These are phyloP conservation scores for Cryptus viduatorius DNA, from an alignment of 2,888 invertebrate genomes.

Conservation along the genomic window DNA sequence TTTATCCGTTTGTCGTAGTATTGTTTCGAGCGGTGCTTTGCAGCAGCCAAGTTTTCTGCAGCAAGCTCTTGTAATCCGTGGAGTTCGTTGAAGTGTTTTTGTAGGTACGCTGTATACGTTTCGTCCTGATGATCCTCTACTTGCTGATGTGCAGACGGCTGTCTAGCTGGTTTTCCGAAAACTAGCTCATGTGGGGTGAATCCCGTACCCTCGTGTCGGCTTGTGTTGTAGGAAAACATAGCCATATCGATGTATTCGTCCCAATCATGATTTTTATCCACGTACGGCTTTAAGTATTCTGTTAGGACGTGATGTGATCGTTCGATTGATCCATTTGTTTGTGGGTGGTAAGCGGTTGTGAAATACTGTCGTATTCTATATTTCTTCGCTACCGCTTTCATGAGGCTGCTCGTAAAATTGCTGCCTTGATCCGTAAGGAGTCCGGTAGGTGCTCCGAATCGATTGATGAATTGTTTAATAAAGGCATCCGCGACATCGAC, in stretches of 20 bases:
- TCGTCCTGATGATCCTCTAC: not conserved
- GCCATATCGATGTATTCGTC: constrained; percentile 30
- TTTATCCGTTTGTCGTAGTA: not conserved
- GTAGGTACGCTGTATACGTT: not conserved
- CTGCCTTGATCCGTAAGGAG: too few species aligned
- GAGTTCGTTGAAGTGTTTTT: not conserved
- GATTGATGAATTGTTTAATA: too few species aligned
- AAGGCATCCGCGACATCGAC: too few species aligned
- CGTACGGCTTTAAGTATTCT: too few species aligned
- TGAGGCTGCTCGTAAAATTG: too few species aligned
- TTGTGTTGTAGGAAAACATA: constrained; percentile 26
- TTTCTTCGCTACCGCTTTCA: too few species aligned
- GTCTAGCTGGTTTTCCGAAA: not conserved
- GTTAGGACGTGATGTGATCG: too few species aligned
- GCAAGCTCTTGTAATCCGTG: not conserved
- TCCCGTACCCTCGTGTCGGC: not conserved
- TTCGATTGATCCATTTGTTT: too few species aligned
- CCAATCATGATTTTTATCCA: too few species aligned
- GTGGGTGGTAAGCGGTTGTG: too few species aligned
- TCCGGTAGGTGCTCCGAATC: too few species aligned
- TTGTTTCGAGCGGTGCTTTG: not conserved
- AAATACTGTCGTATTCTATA: too few species aligned
- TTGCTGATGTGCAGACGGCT: not conserved
- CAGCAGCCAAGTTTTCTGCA: not conserved
- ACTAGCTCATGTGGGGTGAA: not conserved